phyloP scores from a whole-genome alignment of 2,113 vertebrate species.

The Psophia crepitans region DNA sequence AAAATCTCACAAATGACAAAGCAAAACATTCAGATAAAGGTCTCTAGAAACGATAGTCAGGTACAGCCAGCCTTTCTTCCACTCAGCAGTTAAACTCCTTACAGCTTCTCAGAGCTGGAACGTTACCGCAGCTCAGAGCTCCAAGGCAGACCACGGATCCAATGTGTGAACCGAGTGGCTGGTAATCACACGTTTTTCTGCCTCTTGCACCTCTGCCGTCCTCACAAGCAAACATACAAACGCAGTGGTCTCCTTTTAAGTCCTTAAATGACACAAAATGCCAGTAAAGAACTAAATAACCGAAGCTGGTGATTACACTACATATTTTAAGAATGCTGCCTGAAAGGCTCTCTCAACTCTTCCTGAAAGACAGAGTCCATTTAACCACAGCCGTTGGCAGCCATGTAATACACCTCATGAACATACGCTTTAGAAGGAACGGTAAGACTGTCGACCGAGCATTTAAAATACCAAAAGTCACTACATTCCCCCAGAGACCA shows the following conservation, averaged over 20 bases:
- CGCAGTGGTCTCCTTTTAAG: background rate
- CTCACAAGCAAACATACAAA: fast-evolving
- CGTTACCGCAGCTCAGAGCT: background rate
- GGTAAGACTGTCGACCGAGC: background rate
- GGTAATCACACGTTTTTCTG: fast-evolving
- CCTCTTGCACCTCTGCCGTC: background rate
- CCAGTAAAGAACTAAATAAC: background rate
- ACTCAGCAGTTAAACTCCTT: background rate
- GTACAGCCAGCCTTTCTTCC: background rate
- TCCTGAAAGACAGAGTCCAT: background rate
- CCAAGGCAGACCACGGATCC: background rate
- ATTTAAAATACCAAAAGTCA: background rate
- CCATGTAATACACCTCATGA: no score
- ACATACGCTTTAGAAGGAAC: background rate
- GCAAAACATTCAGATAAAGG: background rate
- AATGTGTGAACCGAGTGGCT: fast-evolving
- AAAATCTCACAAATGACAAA: background rate
- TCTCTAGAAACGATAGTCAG: background rate
- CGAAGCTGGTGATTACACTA: background rate
- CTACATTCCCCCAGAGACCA: background rate
- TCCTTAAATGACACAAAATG: background rate
- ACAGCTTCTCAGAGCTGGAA: background rate
- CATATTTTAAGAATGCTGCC: background rate
- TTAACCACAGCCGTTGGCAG: background rate
- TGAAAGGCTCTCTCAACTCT: background rate